Evolutionary conservation across 2,888 invertebrate species (phyloP), one percentile per base, ranked within the genome.

Genomic region (Boloria euphrosyne): DNA sequence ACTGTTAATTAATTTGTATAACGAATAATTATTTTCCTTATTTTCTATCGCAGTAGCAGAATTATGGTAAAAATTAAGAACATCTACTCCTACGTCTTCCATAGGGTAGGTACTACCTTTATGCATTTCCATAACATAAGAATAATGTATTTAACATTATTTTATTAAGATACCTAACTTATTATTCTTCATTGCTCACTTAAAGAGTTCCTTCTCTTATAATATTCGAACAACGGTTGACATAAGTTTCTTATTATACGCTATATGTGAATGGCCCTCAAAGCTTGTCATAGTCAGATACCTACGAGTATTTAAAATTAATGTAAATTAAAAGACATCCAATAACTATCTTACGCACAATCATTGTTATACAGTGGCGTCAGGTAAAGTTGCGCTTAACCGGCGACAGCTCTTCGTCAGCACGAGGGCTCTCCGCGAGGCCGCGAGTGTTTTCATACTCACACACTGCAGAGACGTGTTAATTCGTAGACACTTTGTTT

Each of bases 401-500:
- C 76, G 73, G 80, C 82, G 87, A 85, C 89, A 84, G 84, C 89
- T 80, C 90, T 88, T 80, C 82, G 87, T 90, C 91, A 89, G 82
- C 79, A 85, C 79, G 83, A 91, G 91, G 77, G 90, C 90, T 79
- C 91, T 90, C 84, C 76, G 84, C 80, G 79, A 72, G 81, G 81
- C 85, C 83, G 86, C 83, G 85, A 90, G 90, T 90, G 91, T 91
- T 91, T 91, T 91, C 89, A 82, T 90, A 90, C 86, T 89, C 87
- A 89, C 86, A 88, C 87, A 87, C 82, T 84, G 83, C 82, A 78
- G 85, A 82, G 89, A 92, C 90, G 92, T 92, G 92, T 92, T 92
- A 92, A 92, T 92, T 92, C 90, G 84, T 90, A 90, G 91, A 90
- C 85, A 90, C 85, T 87, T 85, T 84, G 85, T 85, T 88, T 90